phyloP scores from a whole-genome alignment of 2,113 vertebrate genomes.

The Scomber japonicus region DNA sequence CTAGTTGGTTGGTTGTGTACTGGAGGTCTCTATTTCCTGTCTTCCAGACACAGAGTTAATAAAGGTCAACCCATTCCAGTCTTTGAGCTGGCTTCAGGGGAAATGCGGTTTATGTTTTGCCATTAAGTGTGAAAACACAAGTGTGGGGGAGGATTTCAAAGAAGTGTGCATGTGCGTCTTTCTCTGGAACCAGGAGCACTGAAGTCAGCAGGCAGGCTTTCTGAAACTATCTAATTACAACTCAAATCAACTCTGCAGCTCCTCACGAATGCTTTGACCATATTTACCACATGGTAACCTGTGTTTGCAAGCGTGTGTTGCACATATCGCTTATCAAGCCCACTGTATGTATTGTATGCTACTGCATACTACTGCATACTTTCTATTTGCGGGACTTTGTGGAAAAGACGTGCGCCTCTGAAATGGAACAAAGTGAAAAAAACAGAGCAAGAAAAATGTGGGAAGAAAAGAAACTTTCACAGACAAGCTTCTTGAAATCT shows the following conservation, averaged over 20 bases:
- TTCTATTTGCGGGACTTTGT: conserved; percentile 14
- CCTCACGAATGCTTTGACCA: conserved; percentile 25
- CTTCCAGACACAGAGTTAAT: conserved; percentile 42
- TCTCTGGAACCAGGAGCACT: conserved; percentile 75
- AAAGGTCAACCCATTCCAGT: conserved; percentile 64
- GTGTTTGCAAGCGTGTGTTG: not conserved
- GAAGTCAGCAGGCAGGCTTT: conserved; percentile 58
- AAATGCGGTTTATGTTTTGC: conserved; percentile 65
- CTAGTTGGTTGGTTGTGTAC: not conserved
- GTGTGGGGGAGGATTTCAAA: conserved; percentile 79
- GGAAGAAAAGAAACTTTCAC: conserved; percentile 52
- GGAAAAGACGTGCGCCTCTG: not conserved
- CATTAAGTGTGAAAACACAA: conserved; percentile 80
- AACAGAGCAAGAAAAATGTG: conserved; percentile 36
- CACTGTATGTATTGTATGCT: not conserved
- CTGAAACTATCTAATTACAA: conserved; percentile 51
- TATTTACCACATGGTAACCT: conserved; percentile 24
- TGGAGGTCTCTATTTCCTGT: conserved; percentile 32
- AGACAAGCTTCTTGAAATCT: conserved; percentile 64
- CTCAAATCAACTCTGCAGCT: conserved; percentile 17
- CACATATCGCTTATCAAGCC: conserved; percentile 3
- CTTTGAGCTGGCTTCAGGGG: conserved; percentile 55
- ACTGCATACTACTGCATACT: not conserved
- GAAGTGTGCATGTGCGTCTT: conserved; percentile 59
- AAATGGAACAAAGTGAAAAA: conserved; percentile 32